These are phyloP conservation scores for Gastracanthus pulcherrimus DNA, from an alignment of 2,888 invertebrate species.

Conservation along the genomic window DNA sequence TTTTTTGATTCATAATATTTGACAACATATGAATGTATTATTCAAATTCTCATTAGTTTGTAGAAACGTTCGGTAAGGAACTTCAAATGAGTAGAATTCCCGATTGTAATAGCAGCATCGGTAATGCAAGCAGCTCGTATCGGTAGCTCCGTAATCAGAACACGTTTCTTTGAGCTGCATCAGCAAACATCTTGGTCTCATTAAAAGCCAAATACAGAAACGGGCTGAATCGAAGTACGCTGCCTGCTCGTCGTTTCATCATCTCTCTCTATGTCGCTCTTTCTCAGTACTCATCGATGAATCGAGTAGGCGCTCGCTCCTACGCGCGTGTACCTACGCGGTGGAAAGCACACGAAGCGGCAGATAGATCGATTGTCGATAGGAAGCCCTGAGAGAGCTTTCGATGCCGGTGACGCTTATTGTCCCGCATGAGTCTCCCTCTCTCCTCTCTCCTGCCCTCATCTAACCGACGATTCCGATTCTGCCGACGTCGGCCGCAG, in stretches of 20 bases:
- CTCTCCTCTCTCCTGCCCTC: background rate
- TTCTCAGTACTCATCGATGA: background rate
- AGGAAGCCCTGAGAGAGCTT: background rate
- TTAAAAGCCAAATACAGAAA: background rate
- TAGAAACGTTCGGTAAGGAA: background rate
- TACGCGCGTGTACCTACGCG: background rate
- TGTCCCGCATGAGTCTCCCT: background rate
- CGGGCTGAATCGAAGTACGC: background rate
- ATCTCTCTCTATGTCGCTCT: background rate
- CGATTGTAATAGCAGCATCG: background rate
- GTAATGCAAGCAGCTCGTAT: too few relatives aligned
- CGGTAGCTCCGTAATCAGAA: background rate
- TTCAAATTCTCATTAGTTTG: background rate
- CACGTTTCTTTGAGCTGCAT: slow-evolving; percentile 6
- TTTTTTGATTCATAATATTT: too few relatives aligned
- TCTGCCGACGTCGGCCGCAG: background rate
- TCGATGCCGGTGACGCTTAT: background rate
- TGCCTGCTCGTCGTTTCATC: background rate
- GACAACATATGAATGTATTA: too few relatives aligned
- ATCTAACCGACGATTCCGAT: background rate
- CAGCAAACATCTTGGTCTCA: slow-evolving; percentile 26
- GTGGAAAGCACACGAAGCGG: background rate
- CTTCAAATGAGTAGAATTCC: background rate
- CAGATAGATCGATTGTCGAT: slow-evolving; percentile 16
- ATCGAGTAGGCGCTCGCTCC: background rate